Conservation (phyloP, 2,113 vertebrate species). For the Hypomesus transpacificus region DNA sequence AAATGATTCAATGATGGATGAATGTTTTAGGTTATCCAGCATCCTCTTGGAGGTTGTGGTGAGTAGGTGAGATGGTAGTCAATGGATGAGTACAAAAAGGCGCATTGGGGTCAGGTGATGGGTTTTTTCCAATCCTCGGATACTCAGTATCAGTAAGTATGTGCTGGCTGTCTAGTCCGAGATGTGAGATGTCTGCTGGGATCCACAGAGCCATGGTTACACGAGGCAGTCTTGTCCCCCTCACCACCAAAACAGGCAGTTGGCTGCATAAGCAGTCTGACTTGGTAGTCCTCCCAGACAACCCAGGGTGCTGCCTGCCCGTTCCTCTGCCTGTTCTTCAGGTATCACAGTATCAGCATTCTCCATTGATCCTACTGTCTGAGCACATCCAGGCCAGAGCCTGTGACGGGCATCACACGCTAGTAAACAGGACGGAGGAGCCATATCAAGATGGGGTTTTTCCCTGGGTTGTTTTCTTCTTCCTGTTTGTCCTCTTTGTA, state of each 20-base stretch:
- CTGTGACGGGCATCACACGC: constrained; percentile 59
- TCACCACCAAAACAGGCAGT: constrained; percentile 34
- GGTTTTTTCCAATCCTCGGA: background rate
- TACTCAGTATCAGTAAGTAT: too few relatives aligned
- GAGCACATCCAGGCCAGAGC: constrained; percentile 53
- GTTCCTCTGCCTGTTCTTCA: constrained; percentile 19
- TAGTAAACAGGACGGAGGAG: constrained; percentile 35
- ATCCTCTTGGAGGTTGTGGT: background rate
- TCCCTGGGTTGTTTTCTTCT: constrained; percentile 11
- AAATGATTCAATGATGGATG: too few relatives aligned
- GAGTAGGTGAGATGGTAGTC: background rate
- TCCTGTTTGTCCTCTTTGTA: constrained; percentile 27
- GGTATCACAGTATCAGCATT: constrained; percentile 60
- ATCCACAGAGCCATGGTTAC: background rate
- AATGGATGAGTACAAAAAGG: background rate
- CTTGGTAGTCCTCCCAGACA: constrained; percentile 60
- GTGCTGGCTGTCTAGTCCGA: too few relatives aligned
- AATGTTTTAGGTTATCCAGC: background rate
- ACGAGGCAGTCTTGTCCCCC: background rate
- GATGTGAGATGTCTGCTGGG: background rate
- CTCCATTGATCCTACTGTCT: constrained; percentile 60
- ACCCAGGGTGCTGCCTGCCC: constrained; percentile 26
- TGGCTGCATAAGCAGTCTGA: constrained; percentile 57
- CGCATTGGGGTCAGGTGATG: too few relatives aligned
- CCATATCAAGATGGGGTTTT: constrained; percentile 23